Evolutionary conservation across 2,113 vertebrate species (phyloP).

Genomic region (Junco hyemalis): DNA sequence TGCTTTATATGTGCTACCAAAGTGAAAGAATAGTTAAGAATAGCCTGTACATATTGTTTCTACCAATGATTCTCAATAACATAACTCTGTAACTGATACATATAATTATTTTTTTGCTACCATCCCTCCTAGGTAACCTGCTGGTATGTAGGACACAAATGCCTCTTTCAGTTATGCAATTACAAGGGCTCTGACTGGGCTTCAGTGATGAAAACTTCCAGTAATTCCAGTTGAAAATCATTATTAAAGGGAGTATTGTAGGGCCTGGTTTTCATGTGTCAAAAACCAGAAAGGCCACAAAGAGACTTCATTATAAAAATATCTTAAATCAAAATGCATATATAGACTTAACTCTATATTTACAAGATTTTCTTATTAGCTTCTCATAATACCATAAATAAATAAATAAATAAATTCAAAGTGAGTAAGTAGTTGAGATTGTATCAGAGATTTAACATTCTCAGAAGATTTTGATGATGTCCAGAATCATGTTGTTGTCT

Average conservation of each 20-base stretch:
- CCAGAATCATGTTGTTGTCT: neutral
- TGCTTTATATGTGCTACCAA: neutral
- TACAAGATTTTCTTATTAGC: neutral
- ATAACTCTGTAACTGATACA: neutral
- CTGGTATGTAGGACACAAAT: accelerated
- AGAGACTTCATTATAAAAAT: neutral
- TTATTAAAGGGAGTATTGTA: neutral
- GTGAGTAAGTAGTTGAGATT: neutral
- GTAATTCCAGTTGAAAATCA: neutral
- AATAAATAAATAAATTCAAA: neutral
- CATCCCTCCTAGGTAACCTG: constrained; percentile 19
- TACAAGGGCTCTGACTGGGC: neutral
- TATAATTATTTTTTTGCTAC: constrained; percentile 15
- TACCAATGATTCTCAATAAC: constrained; percentile 3
- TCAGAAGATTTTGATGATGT: neutral
- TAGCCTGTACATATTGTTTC: neutral
- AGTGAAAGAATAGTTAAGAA: constrained; percentile 27
- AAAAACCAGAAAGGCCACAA: neutral
- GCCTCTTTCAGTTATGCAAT: neutral
- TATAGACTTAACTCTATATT: neutral
- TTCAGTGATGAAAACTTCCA: neutral
- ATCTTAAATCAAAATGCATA: neutral
- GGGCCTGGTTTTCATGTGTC: neutral
- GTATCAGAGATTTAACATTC: neutral
- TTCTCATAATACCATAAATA: neutral